Evolutionary conservation across 2,113 vertebrate species (phyloP).

Genomic region (Charadrius vociferus): DNA sequence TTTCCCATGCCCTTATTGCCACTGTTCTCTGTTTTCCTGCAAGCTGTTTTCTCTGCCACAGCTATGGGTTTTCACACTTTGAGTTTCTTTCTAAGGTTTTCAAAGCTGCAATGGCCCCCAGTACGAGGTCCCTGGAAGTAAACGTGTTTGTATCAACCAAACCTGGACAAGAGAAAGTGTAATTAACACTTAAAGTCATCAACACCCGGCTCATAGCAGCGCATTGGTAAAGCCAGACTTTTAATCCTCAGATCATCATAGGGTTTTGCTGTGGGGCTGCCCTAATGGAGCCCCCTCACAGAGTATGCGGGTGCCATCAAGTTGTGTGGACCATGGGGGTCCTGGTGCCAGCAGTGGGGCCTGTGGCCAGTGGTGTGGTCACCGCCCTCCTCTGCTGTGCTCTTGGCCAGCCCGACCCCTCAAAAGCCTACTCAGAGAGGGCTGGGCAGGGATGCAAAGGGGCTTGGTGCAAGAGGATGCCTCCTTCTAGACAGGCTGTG

Average conservation of each 20-base stretch:
- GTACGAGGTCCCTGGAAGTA: not conserved
- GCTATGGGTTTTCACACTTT: not conserved
- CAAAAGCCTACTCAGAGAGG: fast-evolving
- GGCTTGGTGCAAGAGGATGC: not conserved
- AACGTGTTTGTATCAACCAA: not conserved
- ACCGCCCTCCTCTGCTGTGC: not conserved
- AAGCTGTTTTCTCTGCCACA: not conserved
- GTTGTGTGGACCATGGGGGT: not conserved
- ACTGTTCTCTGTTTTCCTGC: not conserved
- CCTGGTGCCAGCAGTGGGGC: not conserved
- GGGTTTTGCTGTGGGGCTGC: not conserved
- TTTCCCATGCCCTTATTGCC: not conserved
- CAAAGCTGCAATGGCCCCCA: not conserved
- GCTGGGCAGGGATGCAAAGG: not conserved
- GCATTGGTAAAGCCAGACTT: not conserved
- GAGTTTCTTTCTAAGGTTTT: not conserved
- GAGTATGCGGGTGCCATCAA: not conserved
- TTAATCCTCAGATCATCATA: not conserved
- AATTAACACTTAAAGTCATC: not conserved
- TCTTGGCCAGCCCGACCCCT: fast-evolving
- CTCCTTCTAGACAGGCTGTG: not conserved
- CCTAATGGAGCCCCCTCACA: not conserved
- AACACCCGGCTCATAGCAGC: not conserved
- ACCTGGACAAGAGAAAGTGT: not conserved
- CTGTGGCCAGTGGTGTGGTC: not conserved